Percentiles rank a stretch among this genome's conserved stretches.
These are phyloP conservation scores for Syrista parreyssii DNA, from an alignment of 2,888 invertebrate genomes.

Conservation along the genomic window DNA sequence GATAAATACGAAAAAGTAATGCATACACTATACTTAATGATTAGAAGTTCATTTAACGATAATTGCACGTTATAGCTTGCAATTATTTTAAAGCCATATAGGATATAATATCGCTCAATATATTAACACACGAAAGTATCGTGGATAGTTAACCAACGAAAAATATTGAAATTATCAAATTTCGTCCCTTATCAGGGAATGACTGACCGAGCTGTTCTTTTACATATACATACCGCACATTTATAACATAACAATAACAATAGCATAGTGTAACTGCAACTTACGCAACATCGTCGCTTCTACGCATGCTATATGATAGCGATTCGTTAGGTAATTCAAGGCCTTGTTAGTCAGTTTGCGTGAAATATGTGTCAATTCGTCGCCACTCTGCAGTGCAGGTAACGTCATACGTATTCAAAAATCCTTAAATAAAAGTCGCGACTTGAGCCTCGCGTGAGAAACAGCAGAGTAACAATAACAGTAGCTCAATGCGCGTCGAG, in stretches of 20 bases:
- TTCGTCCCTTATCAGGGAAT: background rate
- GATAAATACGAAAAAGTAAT: background rate
- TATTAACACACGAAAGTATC: background rate
- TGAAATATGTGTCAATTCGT: constrained; percentile 11
- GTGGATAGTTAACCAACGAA: background rate
- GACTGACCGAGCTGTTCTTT: background rate
- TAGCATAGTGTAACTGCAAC: background rate
- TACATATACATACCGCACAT: background rate
- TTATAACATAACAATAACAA: background rate
- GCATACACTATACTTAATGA: background rate
- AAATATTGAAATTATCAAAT: background rate
- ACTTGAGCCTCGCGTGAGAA: background rate
- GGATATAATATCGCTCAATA: background rate
- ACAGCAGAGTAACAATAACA: background rate
- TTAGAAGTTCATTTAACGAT: background rate
- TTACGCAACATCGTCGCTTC: constrained; percentile 10
- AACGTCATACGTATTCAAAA: constrained; percentile 4
- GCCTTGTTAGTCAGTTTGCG: constrained; percentile 12
- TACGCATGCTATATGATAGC: constrained; percentile 18
- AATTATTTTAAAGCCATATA: background rate
- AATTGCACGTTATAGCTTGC: background rate
- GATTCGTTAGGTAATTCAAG: constrained; percentile 21
- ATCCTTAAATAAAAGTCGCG: background rate
- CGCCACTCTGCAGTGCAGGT: constrained; percentile 8
- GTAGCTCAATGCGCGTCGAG: background rate